A percentile compares a stretch with the other conserved stretches of the same genome.
These are phyloP conservation scores for Pantelozetes paolii DNA, from an alignment of 2,888 invertebrate species.

Conservation along the genomic window DNA sequence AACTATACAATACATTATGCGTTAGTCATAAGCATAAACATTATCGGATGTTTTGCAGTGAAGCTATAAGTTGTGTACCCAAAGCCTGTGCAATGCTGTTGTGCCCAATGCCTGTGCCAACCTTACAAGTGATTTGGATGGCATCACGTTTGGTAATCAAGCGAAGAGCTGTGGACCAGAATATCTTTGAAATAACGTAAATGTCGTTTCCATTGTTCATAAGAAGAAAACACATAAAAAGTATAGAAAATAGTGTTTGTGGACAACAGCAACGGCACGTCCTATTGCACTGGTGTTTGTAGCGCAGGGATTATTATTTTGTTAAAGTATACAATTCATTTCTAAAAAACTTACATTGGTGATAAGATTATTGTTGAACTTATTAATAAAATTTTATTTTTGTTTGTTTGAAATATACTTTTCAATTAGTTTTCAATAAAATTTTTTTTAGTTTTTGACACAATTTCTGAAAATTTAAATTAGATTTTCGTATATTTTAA, in stretches of 20 bases:
- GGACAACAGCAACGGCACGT: conserved; percentile 14
- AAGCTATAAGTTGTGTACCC: not conserved
- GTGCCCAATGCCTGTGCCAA: conserved; percentile 3
- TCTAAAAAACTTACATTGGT: conserved; percentile 7
- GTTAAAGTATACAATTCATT: not conserved
- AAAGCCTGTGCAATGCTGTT: not conserved
- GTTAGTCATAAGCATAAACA: not conserved
- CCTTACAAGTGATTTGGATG: conserved; percentile 5
- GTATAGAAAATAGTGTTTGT: not conserved
- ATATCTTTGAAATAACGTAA: conserved; percentile 8
- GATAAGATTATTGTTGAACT: too few species aligned
- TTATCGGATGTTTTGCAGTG: not conserved
- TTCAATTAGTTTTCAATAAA: too few species aligned
- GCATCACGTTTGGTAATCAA: conserved; percentile 1
- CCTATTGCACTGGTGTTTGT: not conserved
- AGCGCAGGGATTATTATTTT: not conserved
- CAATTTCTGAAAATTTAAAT: too few species aligned
- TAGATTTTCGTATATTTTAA: too few species aligned
- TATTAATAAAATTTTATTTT: too few species aligned
- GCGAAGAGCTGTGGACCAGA: conserved; percentile 6
- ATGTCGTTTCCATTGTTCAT: not conserved
- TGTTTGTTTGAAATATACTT: too few species aligned
- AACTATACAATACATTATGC: not conserved
- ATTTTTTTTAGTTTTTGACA: too few species aligned
- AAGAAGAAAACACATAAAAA: not conserved